Percentiles rank a stretch among this genome's conserved stretches.
Conservation (phyloP, 2,888 invertebrate genomes). For the Cepaea hortensis region DNA sequence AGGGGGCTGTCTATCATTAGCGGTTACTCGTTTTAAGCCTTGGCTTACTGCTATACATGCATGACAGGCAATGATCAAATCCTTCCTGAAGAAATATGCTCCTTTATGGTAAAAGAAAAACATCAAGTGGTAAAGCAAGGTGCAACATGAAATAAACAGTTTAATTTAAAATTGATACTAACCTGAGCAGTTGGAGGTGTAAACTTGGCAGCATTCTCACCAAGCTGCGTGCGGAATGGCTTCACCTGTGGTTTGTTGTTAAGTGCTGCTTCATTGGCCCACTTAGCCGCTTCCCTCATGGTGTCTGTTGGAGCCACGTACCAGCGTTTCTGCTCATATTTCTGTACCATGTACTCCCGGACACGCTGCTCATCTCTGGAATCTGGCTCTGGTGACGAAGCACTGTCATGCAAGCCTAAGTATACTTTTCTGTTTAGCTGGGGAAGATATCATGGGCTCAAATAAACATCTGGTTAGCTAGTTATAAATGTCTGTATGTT, state of each 20-base stretch:
- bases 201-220: slow-evolving; percentile 71
- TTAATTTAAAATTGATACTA: not conserved
- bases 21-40: no score
- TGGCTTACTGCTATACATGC: no score
- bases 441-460: not conserved
- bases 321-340: slow-evolving; percentile 93
- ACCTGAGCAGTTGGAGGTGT: slow-evolving; percentile 58
- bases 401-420: slow-evolving; percentile 87
- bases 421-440: slow-evolving; percentile 91
- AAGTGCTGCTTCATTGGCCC: slow-evolving; percentile 70
- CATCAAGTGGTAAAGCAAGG: no score
- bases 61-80: no score
- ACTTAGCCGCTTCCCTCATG: slow-evolving; percentile 74
- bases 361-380: slow-evolving; percentile 92
- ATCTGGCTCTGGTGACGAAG: slow-evolving; percentile 79
- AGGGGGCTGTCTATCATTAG: no score
- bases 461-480: no score
- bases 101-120: no score
- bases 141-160: not conserved
- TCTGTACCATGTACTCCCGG: slow-evolving; percentile 93
- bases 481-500: not conserved
- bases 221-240: slow-evolving; percentile 75
- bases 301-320: slow-evolving; percentile 78
- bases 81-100: no score
- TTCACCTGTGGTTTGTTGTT: slow-evolving; percentile 73